Evolutionary conservation across 1,140 invertebrate genomes (phyloP), one percentile per base, ranked within the genome.

Genomic region (Saccostrea echinata): DNA sequence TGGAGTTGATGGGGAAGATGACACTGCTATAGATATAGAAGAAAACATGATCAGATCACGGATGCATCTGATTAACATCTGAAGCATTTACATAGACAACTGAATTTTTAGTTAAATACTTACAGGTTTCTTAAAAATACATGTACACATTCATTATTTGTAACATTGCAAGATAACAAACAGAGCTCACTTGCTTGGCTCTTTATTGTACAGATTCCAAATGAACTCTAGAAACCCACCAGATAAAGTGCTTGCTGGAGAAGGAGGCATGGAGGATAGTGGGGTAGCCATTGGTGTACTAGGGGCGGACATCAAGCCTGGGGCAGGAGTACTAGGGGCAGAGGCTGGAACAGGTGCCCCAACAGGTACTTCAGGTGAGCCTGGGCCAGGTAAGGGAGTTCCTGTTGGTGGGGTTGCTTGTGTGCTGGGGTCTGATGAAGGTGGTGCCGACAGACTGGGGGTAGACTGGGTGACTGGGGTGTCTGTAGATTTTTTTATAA

Each of bases 201-300:
- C 43, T 43, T 43, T 6, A 43, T 43, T 43, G 43, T 43, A 43
- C 43, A 43, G 43, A 43, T 2, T 43, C 9, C 43, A 3, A 43
- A 43, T 43, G 4, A 1, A 43, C 43, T n/a, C n/a, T n/a, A n/a
- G n/a, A 11, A 8, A 35, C 64, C 80, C 11, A 86, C 85, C 71
- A 6, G 85, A 53, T 30, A 53, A 0, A 4, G 68, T 80, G 51
- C n/a, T 86, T 3, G 85, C 68, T 52, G 85, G 64, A 52, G 68
- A 86, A 52, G 85, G 18, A 8, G 85, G 85, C 51, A 81, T 53
- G 11, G 84, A 30, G 33, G 55, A 53, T 13, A 30, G 24, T 16
- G 68, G 68, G 24, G 68, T 76, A 2, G 68, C 16, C 27, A 76
- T 30, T 51, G 84, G 33, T 64, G 68, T 76, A 13, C 27, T 33